Conservation (phyloP, 1,140 invertebrate species). For the Dryas iulia region DNA sequence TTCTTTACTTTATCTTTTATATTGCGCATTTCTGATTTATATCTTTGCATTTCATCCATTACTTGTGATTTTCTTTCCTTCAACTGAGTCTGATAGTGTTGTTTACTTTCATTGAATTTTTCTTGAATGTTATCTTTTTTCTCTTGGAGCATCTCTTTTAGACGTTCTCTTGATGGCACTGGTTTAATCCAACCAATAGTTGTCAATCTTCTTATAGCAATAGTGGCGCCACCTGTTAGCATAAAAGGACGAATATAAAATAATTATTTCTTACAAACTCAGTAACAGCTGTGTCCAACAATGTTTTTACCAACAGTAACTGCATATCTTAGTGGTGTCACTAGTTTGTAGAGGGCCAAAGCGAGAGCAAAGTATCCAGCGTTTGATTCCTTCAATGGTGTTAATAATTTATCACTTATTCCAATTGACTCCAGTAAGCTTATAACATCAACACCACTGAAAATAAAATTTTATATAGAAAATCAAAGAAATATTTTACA, state of each 20-base stretch:
- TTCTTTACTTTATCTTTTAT: conserved; percentile 76
- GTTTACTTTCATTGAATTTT: conserved; percentile 74
- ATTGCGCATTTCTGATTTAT: conserved; percentile 76
- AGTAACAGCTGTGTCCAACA: not conserved
- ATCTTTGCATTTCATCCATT: conserved; percentile 76
- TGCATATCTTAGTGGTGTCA: conserved; percentile 93
- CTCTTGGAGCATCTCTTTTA: conserved; percentile 83
- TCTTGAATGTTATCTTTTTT: conserved; percentile 80
- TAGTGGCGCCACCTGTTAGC: conserved; percentile 84
- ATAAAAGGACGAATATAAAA: conserved; percentile 1
- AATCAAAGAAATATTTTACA: too few relatives aligned
- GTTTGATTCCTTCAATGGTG: conserved; percentile 86
- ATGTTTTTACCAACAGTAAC: conserved; percentile 88
- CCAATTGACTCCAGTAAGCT: conserved; percentile 87
- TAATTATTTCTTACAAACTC: not conserved
- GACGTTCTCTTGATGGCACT: conserved; percentile 81
- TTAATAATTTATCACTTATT: conserved; percentile 88
- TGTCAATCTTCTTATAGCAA: conserved; percentile 85
- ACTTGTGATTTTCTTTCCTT: conserved; percentile 70
- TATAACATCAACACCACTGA: conserved; percentile 93
- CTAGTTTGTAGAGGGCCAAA: conserved; percentile 95
- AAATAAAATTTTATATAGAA: conserved; percentile 26
- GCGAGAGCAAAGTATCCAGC: conserved; percentile 94
- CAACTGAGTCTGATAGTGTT: conserved; percentile 67
- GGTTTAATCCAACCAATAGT: conserved; percentile 86